Base-by-base conservation (phyloP, 2,797 vertebrate genomes). In the Danio choprae region DNA sequence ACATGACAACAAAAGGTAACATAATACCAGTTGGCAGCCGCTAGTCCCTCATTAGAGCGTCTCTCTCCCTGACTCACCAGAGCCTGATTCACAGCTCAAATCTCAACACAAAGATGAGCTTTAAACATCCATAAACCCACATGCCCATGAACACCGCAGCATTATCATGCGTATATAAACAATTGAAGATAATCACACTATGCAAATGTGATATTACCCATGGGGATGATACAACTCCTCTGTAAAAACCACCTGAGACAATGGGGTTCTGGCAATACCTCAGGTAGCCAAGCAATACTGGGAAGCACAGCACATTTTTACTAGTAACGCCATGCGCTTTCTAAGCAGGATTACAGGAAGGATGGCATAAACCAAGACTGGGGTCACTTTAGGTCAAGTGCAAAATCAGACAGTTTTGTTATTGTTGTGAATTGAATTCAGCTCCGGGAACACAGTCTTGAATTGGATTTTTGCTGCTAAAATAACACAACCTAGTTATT, bases 161-260 rank as follows among this genome's bases (percentile, higher is more conserved):
- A 94, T 94, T 93, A 94, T 93, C 92, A 94, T 91, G 93, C 93
- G 89, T 93, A 90, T 89, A 94, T 94, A 94, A 95, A 94, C 94
- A 94, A 94, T 94, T 92, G 92, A 93, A 93, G 93, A 94, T 94
- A 94, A 94, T 93, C 93, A 91, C 90, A 87, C 90, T 94, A 95
- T 94, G 93, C 92, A 95, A 95, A 95, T 95, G 93, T 94, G 93
- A 91, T 94, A 93, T 93, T 94, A 92, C 93, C 92, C 91, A 92
- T 93, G 77, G 81, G 84, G 56, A 77, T 63, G 55, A 55, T 69
- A 44, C 74, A 68, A 79, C 64, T 73, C 68, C 46, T 73, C 60
- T 69, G 58, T 91, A 92, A 94, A 29, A 94, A 93, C 93, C 94
- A 94, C 92, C 90, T 92, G 92, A 94, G 92, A 94, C 93, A 94